Evolutionary conservation across 2,888 invertebrate genomes (phyloP).

Genomic region (Tipula helvola): DNA sequence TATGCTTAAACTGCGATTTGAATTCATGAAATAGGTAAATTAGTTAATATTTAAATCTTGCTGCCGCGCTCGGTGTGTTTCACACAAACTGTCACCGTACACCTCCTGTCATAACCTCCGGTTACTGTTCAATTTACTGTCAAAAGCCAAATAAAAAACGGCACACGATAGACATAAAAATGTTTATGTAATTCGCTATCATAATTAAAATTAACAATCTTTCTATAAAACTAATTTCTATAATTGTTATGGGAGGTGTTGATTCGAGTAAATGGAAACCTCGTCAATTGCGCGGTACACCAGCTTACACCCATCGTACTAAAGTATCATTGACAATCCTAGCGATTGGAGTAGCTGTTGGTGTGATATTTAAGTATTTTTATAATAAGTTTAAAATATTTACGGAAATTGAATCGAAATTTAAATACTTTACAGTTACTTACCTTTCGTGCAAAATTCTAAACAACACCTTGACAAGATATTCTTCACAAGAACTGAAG

Average conservation of each 20-base stretch:
- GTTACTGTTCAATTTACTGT: no score
- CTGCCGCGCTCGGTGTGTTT: no score
- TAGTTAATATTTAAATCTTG: no score
- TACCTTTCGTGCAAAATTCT: constrained; percentile 23
- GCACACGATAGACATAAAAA: no score
- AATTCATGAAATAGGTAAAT: no score
- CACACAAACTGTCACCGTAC: no score
- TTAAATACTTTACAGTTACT: constrained; percentile 20
- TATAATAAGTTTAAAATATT: not conserved
- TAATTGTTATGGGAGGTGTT: constrained; percentile 36
- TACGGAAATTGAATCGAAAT: not conserved
- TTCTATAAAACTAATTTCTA: no score
- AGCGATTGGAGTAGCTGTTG: constrained; percentile 26
- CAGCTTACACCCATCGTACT: constrained; percentile 44
- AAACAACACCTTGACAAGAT: constrained; percentile 21
- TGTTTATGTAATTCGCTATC: no score
- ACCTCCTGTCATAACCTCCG: no score
- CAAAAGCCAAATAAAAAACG: no score
- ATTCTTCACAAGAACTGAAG: constrained; percentile 19
- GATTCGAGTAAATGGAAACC: constrained; percentile 51
- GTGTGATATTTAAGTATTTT: constrained; percentile 25
- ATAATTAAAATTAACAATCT: no score
- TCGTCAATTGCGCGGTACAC: constrained; percentile 51
- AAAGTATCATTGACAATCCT: constrained; percentile 39
- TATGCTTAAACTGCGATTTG: no score